Percentiles rank a stretch among this genome's conserved stretches.
phyloP scores from a whole-genome alignment of 2,888 invertebrate genomes.

The Papilio gigon region DNA sequence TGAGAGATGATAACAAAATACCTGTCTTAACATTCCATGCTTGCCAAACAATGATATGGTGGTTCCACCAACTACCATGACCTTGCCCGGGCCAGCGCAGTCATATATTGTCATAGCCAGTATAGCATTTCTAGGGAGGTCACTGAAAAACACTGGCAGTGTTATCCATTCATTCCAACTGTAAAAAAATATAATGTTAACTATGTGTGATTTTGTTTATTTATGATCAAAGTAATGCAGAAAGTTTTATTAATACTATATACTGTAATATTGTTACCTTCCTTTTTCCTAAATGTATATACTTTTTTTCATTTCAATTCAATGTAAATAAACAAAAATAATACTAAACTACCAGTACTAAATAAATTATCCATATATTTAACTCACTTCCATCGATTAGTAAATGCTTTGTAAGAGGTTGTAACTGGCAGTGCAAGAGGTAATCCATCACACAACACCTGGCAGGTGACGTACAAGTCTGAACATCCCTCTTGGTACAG shows the following conservation, averaged over 20 bases:
- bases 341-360: too few relatives aligned
- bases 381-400: slow-evolving; percentile 94
- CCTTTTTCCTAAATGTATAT: too few relatives aligned
- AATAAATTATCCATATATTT: neutral
- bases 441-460: slow-evolving; percentile 90
- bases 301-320: too few relatives aligned
- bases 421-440: slow-evolving; percentile 92
- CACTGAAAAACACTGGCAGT: slow-evolving; percentile 94
- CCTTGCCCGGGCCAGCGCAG: slow-evolving; percentile 92
- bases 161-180: slow-evolving; percentile 99
- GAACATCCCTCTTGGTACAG: slow-evolving; percentile 92
- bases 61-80: slow-evolving; percentile 95
- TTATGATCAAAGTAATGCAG: too few relatives aligned
- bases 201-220: too few relatives aligned
- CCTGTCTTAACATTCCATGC: slow-evolving; percentile 94
- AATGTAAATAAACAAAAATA: too few relatives aligned
- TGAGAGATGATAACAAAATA: slow-evolving; percentile 51
- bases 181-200: slow-evolving; percentile 48
- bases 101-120: slow-evolving; percentile 95
- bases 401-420: slow-evolving; percentile 96
- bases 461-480: slow-evolving; percentile 93
- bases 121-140: slow-evolving; percentile 93
- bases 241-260: too few relatives aligned
- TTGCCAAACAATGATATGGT: slow-evolving; percentile 97
- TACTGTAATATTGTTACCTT: too few relatives aligned